Percentiles rank a stretch among this genome's conserved stretches.
phyloP scores from a whole-genome alignment of 1,140 invertebrate species.

The Dreissena polymorpha region DNA sequence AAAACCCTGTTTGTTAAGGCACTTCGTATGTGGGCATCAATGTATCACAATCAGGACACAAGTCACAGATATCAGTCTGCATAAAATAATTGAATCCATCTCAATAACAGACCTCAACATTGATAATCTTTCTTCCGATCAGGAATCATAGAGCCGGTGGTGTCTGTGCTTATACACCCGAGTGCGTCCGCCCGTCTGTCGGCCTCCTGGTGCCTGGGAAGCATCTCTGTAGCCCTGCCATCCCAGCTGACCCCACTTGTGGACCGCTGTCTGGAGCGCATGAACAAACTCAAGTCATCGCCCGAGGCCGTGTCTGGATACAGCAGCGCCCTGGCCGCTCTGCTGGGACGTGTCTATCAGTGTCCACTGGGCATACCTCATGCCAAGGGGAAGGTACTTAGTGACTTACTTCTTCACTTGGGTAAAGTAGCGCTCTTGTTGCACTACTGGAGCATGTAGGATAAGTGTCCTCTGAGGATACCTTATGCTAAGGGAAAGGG shows the following conservation, averaged over 20 bases:
- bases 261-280: conserved; percentile 83
- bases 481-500: conserved; percentile 97
- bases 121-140: not conserved
- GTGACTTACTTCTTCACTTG: not conserved
- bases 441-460: conserved; percentile 95
- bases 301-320: conserved; percentile 97
- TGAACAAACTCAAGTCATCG: conserved; percentile 87
- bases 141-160: conserved; percentile 84
- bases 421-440: no score
- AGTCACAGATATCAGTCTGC: no score
- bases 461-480: conserved; percentile 94
- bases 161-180: conserved; percentile 94
- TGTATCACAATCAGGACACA: no score
- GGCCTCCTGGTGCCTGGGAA: conserved; percentile 96
- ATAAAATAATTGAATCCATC: no score
- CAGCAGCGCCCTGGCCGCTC: conserved; percentile 94
- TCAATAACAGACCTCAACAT: no score
- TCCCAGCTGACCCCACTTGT: conserved; percentile 96
- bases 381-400: conserved; percentile 92
- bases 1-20: no score
- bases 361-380: conserved; percentile 98
- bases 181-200: conserved; percentile 94
- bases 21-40: no score
- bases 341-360: conserved; percentile 93
- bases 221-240: conserved; percentile 95